Conservation (phyloP, 2,113 vertebrate genomes). For the Dryoscopus gambensis region DNA sequence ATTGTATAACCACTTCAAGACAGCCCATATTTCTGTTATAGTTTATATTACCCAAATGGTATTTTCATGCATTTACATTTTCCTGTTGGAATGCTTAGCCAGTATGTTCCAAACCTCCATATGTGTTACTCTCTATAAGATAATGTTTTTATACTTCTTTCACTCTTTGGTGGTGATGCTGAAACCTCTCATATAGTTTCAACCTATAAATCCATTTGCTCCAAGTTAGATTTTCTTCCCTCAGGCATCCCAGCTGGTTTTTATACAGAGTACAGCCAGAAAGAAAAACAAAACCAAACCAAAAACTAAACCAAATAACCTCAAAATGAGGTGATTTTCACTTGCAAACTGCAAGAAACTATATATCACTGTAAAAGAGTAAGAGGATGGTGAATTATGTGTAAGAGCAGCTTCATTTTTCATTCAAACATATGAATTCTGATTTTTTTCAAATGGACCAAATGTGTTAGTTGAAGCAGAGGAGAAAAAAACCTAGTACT, state of each 20-base stretch:
- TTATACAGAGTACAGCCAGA: background rate
- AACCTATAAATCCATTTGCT: background rate
- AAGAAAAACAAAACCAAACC: background rate
- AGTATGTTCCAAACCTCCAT: background rate
- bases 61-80: background rate
- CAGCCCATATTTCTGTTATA: background rate
- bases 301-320: background rate
- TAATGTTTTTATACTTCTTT: background rate
- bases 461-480: background rate
- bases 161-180: background rate
- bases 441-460: background rate
- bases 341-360: background rate
- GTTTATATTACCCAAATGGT: background rate
- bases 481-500: background rate
- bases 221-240: background rate
- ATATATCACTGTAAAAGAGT: background rate
- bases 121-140: background rate
- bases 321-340: background rate
- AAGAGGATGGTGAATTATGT: background rate
- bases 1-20: background rate
- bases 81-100: background rate
- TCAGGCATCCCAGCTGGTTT: background rate
- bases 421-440: background rate
- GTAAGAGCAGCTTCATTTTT: background rate
- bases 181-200: background rate